phyloP scores from a whole-genome alignment of 2,797 vertebrate genomes.

The Chlorospingus semifuscus region DNA sequence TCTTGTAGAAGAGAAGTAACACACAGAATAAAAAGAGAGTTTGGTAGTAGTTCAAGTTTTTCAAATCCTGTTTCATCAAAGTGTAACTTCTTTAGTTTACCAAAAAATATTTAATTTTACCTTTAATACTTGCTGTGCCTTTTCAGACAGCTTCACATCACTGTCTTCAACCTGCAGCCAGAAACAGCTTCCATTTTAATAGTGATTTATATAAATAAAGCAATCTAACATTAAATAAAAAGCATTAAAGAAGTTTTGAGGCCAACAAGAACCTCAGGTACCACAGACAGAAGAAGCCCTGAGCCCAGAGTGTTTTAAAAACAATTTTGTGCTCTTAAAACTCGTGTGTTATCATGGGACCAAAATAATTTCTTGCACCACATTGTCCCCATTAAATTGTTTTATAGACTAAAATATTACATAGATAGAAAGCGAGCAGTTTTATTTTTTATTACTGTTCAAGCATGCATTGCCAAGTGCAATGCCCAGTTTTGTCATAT shows the following conservation, averaged over 20 bases:
- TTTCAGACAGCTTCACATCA: slow-evolving; percentile 89
- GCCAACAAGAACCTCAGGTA: neutral
- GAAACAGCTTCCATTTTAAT: neutral
- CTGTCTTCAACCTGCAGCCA: slow-evolving; percentile 86
- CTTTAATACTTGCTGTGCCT: slow-evolving; percentile 77
- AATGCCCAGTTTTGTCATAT: neutral
- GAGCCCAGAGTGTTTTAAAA: neutral
- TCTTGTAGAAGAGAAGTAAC: neutral
- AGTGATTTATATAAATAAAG: neutral
- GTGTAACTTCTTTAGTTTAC: neutral
- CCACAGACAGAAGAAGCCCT: neutral
- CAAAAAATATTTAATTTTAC: neutral
- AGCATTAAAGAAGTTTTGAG: neutral
- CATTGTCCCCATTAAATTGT: neutral
- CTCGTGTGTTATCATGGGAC: neutral
- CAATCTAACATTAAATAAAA: neutral
- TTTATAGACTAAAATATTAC: neutral
- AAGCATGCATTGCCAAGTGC: neutral
- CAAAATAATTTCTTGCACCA: neutral
- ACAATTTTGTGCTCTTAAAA: neutral
- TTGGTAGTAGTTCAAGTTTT: neutral
- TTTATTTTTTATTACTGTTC: neutral
- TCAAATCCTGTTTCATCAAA: neutral
- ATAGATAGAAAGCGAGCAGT: neutral
- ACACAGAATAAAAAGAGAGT: neutral